Evolutionary conservation across 2,797 vertebrate genomes (phyloP).

Genomic region (Melanotaenia nigrans): DNA sequence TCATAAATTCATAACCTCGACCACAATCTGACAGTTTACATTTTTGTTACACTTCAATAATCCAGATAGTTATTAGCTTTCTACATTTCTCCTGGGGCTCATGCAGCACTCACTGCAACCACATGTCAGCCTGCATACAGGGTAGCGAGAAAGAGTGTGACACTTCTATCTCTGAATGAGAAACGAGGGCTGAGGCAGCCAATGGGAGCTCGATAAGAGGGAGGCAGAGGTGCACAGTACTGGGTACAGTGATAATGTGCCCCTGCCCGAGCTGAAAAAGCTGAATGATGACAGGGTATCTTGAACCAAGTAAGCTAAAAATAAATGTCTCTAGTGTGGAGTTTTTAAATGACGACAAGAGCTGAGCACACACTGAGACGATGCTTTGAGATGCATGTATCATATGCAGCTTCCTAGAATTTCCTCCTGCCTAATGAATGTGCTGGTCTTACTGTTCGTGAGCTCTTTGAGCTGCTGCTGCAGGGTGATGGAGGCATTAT

Average conservation of each 20-base stretch:
- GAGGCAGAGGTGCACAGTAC: conserved; percentile 14
- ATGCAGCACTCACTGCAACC: conserved; percentile 5
- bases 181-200: conserved; percentile 46
- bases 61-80: conserved; percentile 8
- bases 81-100: conserved; percentile 17
- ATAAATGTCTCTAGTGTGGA: conserved; percentile 27
- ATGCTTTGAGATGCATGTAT: background rate
- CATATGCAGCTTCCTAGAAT: background rate
- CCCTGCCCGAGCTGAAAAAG: conserved; percentile 36
- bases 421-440: background rate
- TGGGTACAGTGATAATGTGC: background rate
- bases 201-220: conserved; percentile 41
- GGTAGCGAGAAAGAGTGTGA: no score
- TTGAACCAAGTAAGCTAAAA: conserved; percentile 41
- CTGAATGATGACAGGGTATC: conserved; percentile 23
- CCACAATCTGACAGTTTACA: conserved; percentile 2
- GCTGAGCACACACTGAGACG: background rate
- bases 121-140: no score
- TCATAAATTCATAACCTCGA: conserved; percentile 5
- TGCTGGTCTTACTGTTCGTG: conserved; percentile 72
- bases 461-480: conserved; percentile 84
- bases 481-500: conserved; percentile 84
- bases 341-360: conserved; percentile 19
- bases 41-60: conserved; percentile 21
- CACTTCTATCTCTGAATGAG: conserved; percentile 29